Evolutionary conservation across 2,113 vertebrate genomes (phyloP), one percentile per base, ranked within the genome.

Genomic region (Chlorodrepanis virens): DNA sequence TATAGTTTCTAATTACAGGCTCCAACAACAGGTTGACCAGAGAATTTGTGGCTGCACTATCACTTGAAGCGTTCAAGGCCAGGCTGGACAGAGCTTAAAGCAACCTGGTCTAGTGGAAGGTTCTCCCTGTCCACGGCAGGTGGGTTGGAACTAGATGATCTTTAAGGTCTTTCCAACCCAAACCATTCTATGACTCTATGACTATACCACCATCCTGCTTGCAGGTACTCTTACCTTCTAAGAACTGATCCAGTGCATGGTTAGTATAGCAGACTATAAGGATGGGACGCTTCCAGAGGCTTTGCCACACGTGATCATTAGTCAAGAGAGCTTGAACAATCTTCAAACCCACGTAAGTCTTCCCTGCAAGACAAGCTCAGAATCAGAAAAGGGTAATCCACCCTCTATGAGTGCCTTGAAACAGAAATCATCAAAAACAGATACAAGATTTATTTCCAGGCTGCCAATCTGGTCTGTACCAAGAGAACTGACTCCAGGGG

Each of bases 181-280:
- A 90, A 56, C 35, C 12, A 56, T 23, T 76, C 29, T 68, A 29
- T n/a, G 50, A 53, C 28, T 64, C 47, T 53, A 40, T 80, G 50
- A 81, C 28, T 74, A 39, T 59, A 68, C n/a, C 12, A 74, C 44
- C 18, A 45, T 50, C 19, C 27, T 33, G 64, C 47, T 50, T 57
- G 15, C 29, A 94, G 68, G 78, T 69, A 80, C 42, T 86, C 92
- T 96, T 98, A 99, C 99, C 99, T 98, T 99, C 99, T n/a, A 99
- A 98, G 97, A 99, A 99, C 97, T 99, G 99, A 97, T 99, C 99
- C 97, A 99, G 97, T 40, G 99, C 99, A 67, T 99, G 99, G 96
- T 99, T 99, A 67, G 99, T 99, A 83, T 99, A 99, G 97, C 99
- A 99, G 33, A 99, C 99, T 35, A 99, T 98, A 89, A 99, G 98